phyloP scores from a whole-genome alignment of 2,888 invertebrate genomes.

The Exocentrus adspersus region DNA sequence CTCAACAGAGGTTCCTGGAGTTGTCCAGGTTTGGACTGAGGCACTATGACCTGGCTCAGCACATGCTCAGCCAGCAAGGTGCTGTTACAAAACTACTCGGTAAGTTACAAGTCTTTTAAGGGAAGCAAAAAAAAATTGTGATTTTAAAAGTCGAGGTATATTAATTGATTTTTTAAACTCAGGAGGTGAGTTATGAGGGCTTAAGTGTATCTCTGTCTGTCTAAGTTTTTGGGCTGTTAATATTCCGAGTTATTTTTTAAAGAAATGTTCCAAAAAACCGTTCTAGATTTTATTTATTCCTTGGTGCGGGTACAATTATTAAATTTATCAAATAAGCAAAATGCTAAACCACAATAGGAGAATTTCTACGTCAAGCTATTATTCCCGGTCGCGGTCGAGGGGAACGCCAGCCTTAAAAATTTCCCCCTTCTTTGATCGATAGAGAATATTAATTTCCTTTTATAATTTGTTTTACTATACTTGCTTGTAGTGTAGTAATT shows the following conservation, averaged over 20 bases:
- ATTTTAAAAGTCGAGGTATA: too few species aligned
- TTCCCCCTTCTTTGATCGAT: constrained; percentile 3
- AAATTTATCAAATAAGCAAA: neutral
- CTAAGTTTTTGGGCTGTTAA: too few species aligned
- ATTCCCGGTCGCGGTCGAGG: neutral
- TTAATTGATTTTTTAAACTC: too few species aligned
- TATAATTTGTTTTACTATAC: constrained; percentile 18
- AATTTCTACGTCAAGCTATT: constrained; percentile 5
- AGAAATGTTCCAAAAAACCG: neutral
- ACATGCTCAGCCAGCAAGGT: constrained; percentile 90
- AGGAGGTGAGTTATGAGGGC: too few species aligned
- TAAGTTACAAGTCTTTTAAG: too few species aligned
- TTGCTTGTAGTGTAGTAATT: constrained; percentile 11
- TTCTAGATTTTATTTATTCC: too few species aligned
- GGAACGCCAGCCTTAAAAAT: constrained; percentile 3
- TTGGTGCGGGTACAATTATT: neutral
- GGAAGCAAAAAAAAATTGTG: too few species aligned
- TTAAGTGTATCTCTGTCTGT: too few species aligned
- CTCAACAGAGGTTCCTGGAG: constrained; percentile 83
- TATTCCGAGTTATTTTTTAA: too few species aligned
- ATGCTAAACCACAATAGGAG: constrained; percentile 1
- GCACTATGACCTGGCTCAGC: constrained; percentile 91
- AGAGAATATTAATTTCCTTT: constrained; percentile 15
- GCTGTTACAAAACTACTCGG: constrained; percentile 91
- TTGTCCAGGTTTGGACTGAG: constrained; percentile 82